These are phyloP conservation scores for Vanacampus margaritifer DNA, from an alignment of 2,113 vertebrate genomes.

Conservation along the genomic window DNA sequence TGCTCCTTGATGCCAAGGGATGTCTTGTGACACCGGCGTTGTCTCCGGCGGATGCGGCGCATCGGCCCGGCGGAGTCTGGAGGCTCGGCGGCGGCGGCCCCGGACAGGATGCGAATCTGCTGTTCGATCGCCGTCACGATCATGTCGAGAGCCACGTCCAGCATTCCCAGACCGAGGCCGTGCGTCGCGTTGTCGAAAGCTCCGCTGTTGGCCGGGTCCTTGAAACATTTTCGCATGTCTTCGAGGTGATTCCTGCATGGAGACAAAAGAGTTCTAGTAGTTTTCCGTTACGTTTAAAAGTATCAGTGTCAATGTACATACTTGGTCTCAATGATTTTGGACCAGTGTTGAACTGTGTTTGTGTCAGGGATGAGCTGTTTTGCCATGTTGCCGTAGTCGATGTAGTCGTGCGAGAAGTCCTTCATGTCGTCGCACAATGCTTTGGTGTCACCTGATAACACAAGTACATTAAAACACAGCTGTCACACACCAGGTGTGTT, in stretches of 20 bases:
- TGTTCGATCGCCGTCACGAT: constrained; percentile 69
- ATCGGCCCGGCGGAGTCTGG: constrained; percentile 41
- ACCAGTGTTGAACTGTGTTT: constrained; percentile 80
- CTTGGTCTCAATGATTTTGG: constrained; percentile 79
- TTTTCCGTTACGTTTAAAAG: neutral
- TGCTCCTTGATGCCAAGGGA: constrained; percentile 29
- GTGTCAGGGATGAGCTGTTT: constrained; percentile 74
- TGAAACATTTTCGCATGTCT: constrained; percentile 74
- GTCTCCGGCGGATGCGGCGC: constrained; percentile 66
- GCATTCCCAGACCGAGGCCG: constrained; percentile 72
- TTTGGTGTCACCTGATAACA: constrained; percentile 67
- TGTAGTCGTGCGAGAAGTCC: constrained; percentile 75
- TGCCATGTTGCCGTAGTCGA: constrained; percentile 74
- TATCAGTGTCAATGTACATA: constrained; percentile 20
- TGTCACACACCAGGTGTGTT: neutral
- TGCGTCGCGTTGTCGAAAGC: constrained; percentile 72
- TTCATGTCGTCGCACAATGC: constrained; percentile 76
- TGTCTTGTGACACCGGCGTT: constrained; percentile 55
- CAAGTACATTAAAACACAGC: constrained; percentile 1
- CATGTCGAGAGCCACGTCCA: constrained; percentile 72
- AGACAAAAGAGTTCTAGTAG: neutral
- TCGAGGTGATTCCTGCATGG: constrained; percentile 72
- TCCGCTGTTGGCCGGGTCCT: constrained; percentile 65
- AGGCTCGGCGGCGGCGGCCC: constrained; percentile 64
- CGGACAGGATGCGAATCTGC: constrained; percentile 75